Percentiles rank a stretch among this genome's conserved stretches.
These are phyloP conservation scores for Drosophila arawakana DNA, from an alignment of 1,140 invertebrate genomes.

Conservation along the genomic window DNA sequence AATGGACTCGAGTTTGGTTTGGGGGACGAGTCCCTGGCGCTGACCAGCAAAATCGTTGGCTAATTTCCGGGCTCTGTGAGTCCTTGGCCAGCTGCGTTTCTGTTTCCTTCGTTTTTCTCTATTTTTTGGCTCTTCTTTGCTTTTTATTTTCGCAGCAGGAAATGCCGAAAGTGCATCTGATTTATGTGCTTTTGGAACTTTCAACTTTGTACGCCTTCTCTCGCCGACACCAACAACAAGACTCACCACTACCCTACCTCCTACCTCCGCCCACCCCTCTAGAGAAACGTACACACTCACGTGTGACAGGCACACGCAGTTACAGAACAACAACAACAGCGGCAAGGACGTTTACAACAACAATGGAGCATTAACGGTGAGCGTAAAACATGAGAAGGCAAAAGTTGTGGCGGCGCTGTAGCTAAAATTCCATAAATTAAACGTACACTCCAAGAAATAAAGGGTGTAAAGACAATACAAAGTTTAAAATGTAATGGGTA, in stretches of 20 bases:
- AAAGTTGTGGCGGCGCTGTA: slow-evolving; percentile 69
- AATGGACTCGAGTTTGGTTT: neutral
- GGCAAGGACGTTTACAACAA: slow-evolving; percentile 43
- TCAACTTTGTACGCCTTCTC: slow-evolving; percentile 61
- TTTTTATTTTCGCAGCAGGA: slow-evolving; percentile 49
- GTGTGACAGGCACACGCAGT: slow-evolving; percentile 48
- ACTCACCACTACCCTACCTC: neutral
- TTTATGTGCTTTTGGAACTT: slow-evolving; percentile 78
- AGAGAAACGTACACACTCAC: slow-evolving; percentile 32
- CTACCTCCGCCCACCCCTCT: neutral
- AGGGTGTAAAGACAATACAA: neutral
- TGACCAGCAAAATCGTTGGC: slow-evolving; percentile 41
- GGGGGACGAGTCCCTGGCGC: neutral
- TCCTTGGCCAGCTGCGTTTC: slow-evolving; percentile 44
- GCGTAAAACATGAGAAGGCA: slow-evolving; percentile 45
- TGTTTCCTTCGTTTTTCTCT: neutral
- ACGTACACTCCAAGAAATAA: slow-evolving; percentile 40
- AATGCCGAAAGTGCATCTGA: slow-evolving; percentile 81
- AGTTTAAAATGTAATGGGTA: neutral
- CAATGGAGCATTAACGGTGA: slow-evolving; percentile 31
- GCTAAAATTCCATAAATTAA: slow-evolving; percentile 83
- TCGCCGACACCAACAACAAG: slow-evolving; percentile 1
- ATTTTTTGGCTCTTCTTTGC: neutral
- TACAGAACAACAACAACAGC: slow-evolving; percentile 45
- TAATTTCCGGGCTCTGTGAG: slow-evolving; percentile 59